Percentiles rank a stretch among this genome's conserved stretches.
Evolutionary conservation across 2,797 vertebrate species (phyloP).

Genomic region (Gallinago stenura): DNA sequence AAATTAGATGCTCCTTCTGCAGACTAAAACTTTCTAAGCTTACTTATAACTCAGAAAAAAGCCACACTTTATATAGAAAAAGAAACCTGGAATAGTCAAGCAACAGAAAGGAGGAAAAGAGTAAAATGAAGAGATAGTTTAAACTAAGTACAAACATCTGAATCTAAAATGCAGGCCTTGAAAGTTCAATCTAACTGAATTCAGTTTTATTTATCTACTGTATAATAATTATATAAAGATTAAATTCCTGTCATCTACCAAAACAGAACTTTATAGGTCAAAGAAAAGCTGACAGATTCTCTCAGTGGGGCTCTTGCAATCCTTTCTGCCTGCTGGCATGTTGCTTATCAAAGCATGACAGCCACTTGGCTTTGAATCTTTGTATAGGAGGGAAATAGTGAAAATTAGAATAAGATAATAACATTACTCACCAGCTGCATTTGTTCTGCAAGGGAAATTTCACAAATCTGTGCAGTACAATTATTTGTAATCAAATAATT

Average conservation of each 20-base stretch:
- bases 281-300: conserved; percentile 27
- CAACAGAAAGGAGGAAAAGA: not conserved
- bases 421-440: conserved; percentile 13
- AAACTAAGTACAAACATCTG: not conserved
- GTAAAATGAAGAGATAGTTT: not conserved
- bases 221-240: not conserved
- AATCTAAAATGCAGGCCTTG: not conserved
- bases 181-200: not conserved
- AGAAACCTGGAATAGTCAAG: not conserved
- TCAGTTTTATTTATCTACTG: not conserved
- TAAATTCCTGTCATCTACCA: not conserved
- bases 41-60: not conserved
- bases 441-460: conserved; percentile 29
- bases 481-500: conserved; percentile 34
- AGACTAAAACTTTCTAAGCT: not conserved
- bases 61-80: not conserved
- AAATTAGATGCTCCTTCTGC: not conserved
- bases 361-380: conserved; percentile 19
- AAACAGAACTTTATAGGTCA: conserved; percentile 36
- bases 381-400: not conserved
- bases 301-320: not conserved
- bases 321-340: conserved; percentile 34
- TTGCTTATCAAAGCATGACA: conserved; percentile 42
- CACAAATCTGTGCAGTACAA: not conserved
- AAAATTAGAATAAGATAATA: conserved; percentile 14